Conservation (phyloP, 2,797 vertebrate species). For the Phylloscopus collybita region DNA sequence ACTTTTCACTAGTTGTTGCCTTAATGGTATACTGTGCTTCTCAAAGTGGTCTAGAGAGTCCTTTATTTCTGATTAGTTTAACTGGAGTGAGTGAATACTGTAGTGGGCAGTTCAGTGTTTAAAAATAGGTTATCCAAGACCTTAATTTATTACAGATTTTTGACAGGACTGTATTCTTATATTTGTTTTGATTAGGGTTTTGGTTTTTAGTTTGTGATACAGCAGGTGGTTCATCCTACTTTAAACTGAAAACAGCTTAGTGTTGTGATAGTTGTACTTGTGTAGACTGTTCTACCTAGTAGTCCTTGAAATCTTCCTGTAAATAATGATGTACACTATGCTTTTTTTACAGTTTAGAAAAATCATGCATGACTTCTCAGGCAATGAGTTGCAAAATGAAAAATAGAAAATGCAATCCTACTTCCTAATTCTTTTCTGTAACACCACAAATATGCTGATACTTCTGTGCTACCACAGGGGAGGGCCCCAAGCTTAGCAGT, state of each 20-base stretch:
- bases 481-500: neutral
- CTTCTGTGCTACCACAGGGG: neutral
- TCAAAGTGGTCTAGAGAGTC: neutral
- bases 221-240: neutral
- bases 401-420: neutral
- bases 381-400: neutral
- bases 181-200: neutral
- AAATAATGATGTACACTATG: neutral
- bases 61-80: neutral
- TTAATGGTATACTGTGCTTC: neutral
- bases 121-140: neutral
- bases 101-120: neutral
- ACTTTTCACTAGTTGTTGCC: neutral
- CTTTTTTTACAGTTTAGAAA: neutral
- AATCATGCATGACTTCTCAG: neutral
- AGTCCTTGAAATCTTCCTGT: neutral
- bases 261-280: neutral
- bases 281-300: neutral
- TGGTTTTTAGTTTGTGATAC: neutral
- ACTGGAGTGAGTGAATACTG: neutral
- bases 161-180: neutral
- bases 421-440: neutral
- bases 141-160: neutral
- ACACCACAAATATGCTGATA: neutral
- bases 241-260: neutral